phyloP scores from a whole-genome alignment of 1,140 invertebrate species.

The Wiebesia pumilae region DNA sequence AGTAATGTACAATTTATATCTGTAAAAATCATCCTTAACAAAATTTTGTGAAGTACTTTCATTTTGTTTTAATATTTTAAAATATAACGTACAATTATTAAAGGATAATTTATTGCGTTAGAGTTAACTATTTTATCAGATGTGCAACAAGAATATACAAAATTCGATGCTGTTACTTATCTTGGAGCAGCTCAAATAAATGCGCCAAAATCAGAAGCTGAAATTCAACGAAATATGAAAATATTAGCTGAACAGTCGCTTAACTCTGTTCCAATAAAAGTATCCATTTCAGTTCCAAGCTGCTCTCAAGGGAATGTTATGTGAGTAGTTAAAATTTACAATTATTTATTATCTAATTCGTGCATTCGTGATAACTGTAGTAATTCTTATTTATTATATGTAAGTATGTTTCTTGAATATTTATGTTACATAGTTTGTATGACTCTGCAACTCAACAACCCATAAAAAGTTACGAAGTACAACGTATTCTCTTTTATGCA shows the following conservation, averaged over 20 bases:
- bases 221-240: conserved; percentile 96
- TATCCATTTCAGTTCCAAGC: conserved; percentile 93
- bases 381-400: conserved; percentile 9
- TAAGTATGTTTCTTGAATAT: conserved; percentile 57
- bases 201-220: conserved; percentile 93
- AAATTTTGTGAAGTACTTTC: no score
- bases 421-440: conserved; percentile 81
- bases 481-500: conserved; percentile 96
- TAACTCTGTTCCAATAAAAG: conserved; percentile 81
- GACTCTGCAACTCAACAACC: conserved; percentile 89
- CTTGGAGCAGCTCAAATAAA: conserved; percentile 94
- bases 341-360: neutral
- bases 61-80: neutral
- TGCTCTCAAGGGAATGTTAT: conserved; percentile 89
- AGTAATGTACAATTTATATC: no score
- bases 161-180: conserved; percentile 96
- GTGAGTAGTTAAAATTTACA: conserved; percentile 71
- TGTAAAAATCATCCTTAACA: no score
- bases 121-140: conserved; percentile 79
- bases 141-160: conserved; percentile 89
- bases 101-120: conserved; percentile 49
- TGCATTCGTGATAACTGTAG: neutral
- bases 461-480: conserved; percentile 92
- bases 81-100: neutral
- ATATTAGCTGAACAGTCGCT: conserved; percentile 86